Evolutionary conservation across 2,113 vertebrate species (phyloP).

Genomic region (Trichomycterus rosablanca): DNA sequence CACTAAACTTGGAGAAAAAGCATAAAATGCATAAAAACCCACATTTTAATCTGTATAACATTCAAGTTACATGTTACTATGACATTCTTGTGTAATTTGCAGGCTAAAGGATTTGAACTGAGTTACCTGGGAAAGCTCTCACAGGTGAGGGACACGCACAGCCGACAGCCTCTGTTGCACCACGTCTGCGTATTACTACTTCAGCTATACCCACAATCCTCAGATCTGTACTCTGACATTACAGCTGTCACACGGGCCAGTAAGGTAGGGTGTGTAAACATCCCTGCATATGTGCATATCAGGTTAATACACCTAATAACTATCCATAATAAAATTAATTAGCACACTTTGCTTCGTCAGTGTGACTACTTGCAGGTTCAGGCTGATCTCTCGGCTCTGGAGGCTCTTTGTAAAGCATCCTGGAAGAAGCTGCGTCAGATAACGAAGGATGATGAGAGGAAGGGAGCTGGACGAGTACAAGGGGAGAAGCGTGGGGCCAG

Average conservation of each 20-base stretch:
- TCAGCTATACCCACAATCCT: conserved; percentile 67
- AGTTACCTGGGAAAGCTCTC: conserved; percentile 73
- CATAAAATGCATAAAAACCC: no score
- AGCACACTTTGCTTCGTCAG: conserved; percentile 38
- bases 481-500: conserved; percentile 18
- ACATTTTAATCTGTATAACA: no score
- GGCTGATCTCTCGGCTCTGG: conserved; percentile 57
- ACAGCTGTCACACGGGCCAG: conserved; percentile 60
- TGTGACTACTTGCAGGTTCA: conserved; percentile 64
- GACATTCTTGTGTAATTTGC: not conserved
- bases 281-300: not conserved
- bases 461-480: conserved; percentile 34
- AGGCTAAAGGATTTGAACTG: conserved; percentile 74
- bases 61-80: no score
- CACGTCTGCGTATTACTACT: conserved; percentile 67
- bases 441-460: conserved; percentile 53
- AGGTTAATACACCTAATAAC: not conserved
- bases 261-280: conserved; percentile 52
- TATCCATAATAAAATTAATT: not conserved
- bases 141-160: conserved; percentile 68
- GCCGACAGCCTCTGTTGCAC: conserved; percentile 65
- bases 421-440: conserved; percentile 65
- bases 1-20: no score
- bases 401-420: conserved; percentile 63
- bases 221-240: conserved; percentile 72